These are phyloP conservation scores for Diaperis boleti DNA, from an alignment of 2,888 invertebrate genomes.

Conservation along the genomic window DNA sequence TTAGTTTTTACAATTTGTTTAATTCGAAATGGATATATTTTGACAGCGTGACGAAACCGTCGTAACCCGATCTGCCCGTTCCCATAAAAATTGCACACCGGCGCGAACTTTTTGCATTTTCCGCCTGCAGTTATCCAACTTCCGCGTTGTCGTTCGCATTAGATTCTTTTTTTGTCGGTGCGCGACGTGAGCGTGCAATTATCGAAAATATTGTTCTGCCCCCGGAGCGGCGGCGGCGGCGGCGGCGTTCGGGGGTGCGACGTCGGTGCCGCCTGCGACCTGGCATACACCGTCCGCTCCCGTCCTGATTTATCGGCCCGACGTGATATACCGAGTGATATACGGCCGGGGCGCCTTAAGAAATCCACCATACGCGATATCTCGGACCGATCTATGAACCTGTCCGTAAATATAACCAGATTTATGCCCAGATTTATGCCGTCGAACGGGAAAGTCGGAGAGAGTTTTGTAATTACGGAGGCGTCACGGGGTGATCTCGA, in stretches of 20 bases:
- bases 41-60: too few relatives aligned
- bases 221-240: constrained; percentile 17
- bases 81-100: too few relatives aligned
- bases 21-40: too few relatives aligned
- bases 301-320: constrained; percentile 64
- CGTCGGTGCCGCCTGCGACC: constrained; percentile 58
- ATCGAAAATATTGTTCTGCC: constrained; percentile 30
- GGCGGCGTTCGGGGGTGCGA: constrained; percentile 42
- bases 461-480: constrained; percentile 57
- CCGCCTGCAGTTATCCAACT: too few relatives aligned
- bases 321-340: constrained; percentile 66
- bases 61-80: too few relatives aligned
- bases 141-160: too few relatives aligned
- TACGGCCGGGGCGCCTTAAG: constrained; percentile 62
- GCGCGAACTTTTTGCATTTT: too few relatives aligned
- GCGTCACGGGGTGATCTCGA: too few relatives aligned
- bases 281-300: constrained; percentile 54
- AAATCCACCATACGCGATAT: constrained; percentile 63
- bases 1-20: too few relatives aligned
- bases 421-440: constrained; percentile 59
- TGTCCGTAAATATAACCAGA: constrained; percentile 65
- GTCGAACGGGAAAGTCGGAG: constrained; percentile 28
- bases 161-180: not conserved
- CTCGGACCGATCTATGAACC: constrained; percentile 64
- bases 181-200: constrained; percentile 26